These are phyloP conservation scores for Illadopsis cleaveri DNA, from an alignment of 2,113 vertebrate genomes.

Conservation along the genomic window DNA sequence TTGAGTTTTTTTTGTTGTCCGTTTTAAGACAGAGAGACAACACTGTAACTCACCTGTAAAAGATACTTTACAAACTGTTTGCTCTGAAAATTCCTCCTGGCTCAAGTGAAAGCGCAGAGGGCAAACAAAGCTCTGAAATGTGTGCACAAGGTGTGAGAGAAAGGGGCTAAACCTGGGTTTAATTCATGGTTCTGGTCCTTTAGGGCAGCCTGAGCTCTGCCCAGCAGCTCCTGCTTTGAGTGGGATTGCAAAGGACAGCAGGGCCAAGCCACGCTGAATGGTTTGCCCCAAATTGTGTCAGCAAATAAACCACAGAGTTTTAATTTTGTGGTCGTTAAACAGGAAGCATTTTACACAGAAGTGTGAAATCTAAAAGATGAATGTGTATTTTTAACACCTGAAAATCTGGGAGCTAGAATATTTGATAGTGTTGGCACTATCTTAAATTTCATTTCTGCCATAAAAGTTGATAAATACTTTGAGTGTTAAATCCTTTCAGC, in stretches of 20 bases:
- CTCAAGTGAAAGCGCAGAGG: slow-evolving; percentile 21
- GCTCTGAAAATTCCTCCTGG: slow-evolving; percentile 39
- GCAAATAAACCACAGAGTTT: background rate
- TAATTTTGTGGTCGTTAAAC: background rate
- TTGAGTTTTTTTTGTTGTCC: background rate
- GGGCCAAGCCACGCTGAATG: background rate
- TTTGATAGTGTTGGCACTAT: background rate
- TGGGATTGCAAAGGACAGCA: background rate
- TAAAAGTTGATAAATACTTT: slow-evolving; percentile 20
- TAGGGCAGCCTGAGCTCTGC: background rate
- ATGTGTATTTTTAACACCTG: background rate
- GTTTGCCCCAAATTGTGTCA: background rate
- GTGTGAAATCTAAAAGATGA: background rate
- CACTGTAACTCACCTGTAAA: background rate
- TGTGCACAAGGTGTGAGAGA: slow-evolving; percentile 35
- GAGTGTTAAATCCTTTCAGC: background rate
- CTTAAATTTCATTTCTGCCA: background rate
- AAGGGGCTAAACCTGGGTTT: background rate
- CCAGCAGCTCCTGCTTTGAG: background rate
- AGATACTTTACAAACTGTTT: slow-evolving; percentile 14
- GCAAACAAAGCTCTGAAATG: slow-evolving; percentile 18
- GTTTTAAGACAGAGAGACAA: background rate
- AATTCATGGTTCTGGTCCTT: background rate
- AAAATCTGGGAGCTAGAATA: background rate
- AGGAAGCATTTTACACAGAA: background rate